Base-by-base conservation (phyloP, 2,113 vertebrate species). In the Leptobrachium ailaonicum region DNA sequence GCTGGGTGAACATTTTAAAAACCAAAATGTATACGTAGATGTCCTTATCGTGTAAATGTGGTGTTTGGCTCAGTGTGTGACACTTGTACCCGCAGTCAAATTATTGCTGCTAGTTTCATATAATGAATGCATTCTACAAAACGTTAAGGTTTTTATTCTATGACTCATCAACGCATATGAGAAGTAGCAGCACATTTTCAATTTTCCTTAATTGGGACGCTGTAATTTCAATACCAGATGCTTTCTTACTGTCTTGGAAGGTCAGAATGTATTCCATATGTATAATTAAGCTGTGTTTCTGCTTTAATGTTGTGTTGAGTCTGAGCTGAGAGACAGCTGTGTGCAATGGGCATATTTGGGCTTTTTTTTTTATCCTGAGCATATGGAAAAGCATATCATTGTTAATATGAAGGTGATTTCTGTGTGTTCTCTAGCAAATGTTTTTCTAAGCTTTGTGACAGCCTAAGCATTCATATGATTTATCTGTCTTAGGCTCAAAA, bases 401-500 rank as follows among this genome's bases (percentile, higher is more conserved):
- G 62, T 67, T 80, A 47, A 68, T 80, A 74, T 67, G 58, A 73
- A 45, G 63, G 74, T 6, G 71, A 74, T 44, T 80, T 50, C 50
- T 76, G 62, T 41, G 40, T 76, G 63, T 66, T 66, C 62, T 13
- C 32, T 40, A 66, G 63, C 6, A 67, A 20, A 73, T 0, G 11
- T 74, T 74, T 67, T 9, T 66, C 47, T 10, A 47, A 56, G 63
- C 12, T 58, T 20, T 73, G 63, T 60, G 78, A 67, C 63, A 74
- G 40, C 67, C 47, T 10, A 66, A 66, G 69, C 45, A 82, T 82
- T 80, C 87, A 72, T 85, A 87, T 88, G 82, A 87, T 85, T 89
- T 85, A 87, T 88, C 87, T 88, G 53, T 76, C 87, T 76, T 77
- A 74, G 73, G 20, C 86, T 81, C 84, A 85, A 85, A 87, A 87